A percentile compares a stretch with the other conserved stretches of the same genome.
Conservation (phyloP, 2,888 invertebrate species). For the Microchrysa polita region DNA sequence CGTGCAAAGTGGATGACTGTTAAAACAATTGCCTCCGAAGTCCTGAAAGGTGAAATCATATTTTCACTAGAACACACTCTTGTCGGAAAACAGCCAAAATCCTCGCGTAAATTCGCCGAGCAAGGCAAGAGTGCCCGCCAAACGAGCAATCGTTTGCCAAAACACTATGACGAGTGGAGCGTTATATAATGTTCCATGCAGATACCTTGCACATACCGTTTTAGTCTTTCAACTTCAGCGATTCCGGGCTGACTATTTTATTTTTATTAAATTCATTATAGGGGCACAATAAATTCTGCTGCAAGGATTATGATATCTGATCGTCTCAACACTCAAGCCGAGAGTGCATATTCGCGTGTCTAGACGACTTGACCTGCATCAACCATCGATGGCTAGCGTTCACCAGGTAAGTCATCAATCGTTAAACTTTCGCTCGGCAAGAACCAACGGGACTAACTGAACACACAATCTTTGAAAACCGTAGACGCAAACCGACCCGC, state of each 20-base stretch:
- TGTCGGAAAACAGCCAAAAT: conserved; percentile 16
- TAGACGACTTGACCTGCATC: conserved; percentile 42
- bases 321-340: no score
- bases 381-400: conserved; percentile 16
- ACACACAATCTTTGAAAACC: conserved; percentile 6
- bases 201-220: not conserved
- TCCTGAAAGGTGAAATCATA: conserved; percentile 19
- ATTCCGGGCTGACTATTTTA: not conserved
- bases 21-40: not conserved
- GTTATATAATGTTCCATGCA: conserved; percentile 8
- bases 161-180: not conserved
- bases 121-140: conserved; percentile 28
- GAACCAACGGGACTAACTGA: not conserved
- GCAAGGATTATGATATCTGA: no score
- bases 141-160: not conserved
- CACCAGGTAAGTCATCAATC: not conserved
- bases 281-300: not conserved
- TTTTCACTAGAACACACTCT: conserved; percentile 5
- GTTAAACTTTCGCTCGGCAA: not conserved
- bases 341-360: conserved; percentile 33
- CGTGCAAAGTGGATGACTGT: not conserved
- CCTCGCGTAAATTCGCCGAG: not conserved
- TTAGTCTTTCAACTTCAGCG: not conserved
- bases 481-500: conserved; percentile 29
- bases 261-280: not conserved